Base-by-base conservation (phyloP, 2,797 vertebrate genomes). In the Amblyopsis hoosieri region DNA sequence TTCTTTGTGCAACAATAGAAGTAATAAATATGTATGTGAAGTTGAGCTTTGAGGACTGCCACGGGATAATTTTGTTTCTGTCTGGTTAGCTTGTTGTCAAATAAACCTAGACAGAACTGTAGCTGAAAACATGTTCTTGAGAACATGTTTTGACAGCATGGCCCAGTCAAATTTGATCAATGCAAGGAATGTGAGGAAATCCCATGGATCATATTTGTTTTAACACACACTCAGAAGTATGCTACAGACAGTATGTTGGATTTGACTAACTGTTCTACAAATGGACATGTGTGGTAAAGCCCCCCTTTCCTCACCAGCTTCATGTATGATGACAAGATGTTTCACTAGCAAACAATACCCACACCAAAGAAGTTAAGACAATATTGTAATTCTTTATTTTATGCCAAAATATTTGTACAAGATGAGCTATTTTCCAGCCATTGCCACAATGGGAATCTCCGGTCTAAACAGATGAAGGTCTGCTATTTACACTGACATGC, bases 311-410 rank as follows among this genome's bases (percentile, higher is more conserved):
- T 4, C 23, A 29, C 23, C 3, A 29, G 3, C 23, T 29, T 29
- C 23, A 29, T 29, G 23, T 29, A 29, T 29, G 23, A 29, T 29
- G 23, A 29, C 3, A 29, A 29, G 23, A 4, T 29, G 23, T 29
- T 29, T 29, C 3, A 29, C 23, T 29, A 3, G 23, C 23, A 29
- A 29, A 29, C 23, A 29, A 29, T 4, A 29, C 3, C 23, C 7
- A 55, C 7, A 64, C 45, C 1, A 17, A 60, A 2, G 23, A 12
- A 12, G 11, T 49, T 64, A 31, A 70, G 63, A 48, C 45, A 81
- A 81, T 78, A 84, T 63, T 81, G 71, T 69, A 80, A 81, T 68
- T 72, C 56, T 89, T 89, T 89, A 85, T 87, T 91, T 84, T 67
- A 70, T 63, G 63, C 65, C 47, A 76, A 79, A 81, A 76, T 17